Percentiles rank a stretch among this genome's conserved stretches.
Conservation (phyloP, 2,113 vertebrate genomes). For the Gambusia affinis region DNA sequence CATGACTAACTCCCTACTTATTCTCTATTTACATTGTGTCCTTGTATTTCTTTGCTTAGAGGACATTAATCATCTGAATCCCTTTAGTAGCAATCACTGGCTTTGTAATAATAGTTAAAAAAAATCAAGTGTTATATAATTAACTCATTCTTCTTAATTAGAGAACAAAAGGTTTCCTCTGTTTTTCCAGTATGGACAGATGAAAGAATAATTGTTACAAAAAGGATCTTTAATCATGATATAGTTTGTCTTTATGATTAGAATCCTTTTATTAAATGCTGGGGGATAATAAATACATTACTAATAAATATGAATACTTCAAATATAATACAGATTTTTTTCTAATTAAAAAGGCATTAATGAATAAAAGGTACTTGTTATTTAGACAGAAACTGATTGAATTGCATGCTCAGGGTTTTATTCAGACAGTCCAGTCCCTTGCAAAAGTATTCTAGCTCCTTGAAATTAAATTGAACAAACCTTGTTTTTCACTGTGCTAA, state of each 20-base stretch:
- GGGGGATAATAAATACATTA: background rate
- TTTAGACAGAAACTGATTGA: background rate
- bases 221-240: conserved; percentile 19
- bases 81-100: conserved; percentile 20
- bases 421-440: background rate
- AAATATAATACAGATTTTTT: background rate
- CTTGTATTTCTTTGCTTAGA: conserved; percentile 10
- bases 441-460: background rate
- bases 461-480: too few species aligned
- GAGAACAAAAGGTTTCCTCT: conserved; percentile 30
- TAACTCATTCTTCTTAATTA: conserved; percentile 39
- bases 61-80: conserved; percentile 20
- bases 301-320: conserved; percentile 8
- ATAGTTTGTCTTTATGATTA: conserved; percentile 14
- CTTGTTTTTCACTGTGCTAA: background rate
- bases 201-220: conserved; percentile 29
- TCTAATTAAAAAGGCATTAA: background rate
- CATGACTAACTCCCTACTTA: conserved; percentile 21
- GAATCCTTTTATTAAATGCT: background rate
- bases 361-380: background rate
- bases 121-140: conserved; percentile 32
- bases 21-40: conserved; percentile 28
- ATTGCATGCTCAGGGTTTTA: background rate
- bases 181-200: conserved; percentile 40
- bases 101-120: conserved; percentile 23